Conservation (phyloP, 2,113 vertebrate species). For the Vulpes lagopus region DNA sequence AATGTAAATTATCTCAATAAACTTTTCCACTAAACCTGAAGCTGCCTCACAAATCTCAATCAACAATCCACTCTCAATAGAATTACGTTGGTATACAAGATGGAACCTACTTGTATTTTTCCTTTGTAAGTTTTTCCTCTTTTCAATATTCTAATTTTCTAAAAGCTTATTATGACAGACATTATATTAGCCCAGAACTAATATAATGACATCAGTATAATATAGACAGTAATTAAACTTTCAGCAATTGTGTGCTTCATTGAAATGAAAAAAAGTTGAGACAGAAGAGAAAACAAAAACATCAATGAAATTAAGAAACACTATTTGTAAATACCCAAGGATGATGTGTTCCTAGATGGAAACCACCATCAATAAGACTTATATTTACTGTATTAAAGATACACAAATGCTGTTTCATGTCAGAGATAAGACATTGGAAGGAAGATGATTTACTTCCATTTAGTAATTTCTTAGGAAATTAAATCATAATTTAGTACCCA, state of each 20-base stretch:
- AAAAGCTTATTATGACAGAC: background rate
- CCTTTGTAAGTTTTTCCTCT: background rate
- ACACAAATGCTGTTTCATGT: background rate
- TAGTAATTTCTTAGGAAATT: conserved; percentile 21
- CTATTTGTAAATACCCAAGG: background rate
- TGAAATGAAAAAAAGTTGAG: background rate
- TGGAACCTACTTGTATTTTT: background rate
- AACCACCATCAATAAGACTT: background rate
- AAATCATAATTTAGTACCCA: background rate
- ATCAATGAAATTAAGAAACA: background rate
- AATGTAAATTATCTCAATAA: background rate
- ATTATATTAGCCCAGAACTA: background rate
- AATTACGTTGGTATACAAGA: background rate
- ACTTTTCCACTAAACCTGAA: background rate
- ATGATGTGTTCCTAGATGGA: background rate
- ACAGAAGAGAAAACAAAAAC: background rate
- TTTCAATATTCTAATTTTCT: background rate
- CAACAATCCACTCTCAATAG: background rate
- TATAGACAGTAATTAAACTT: background rate
- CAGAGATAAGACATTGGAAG: background rate
- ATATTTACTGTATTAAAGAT: background rate
- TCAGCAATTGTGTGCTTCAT: background rate
- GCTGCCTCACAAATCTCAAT: background rate
- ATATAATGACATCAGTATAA: background rate
- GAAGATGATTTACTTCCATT: background rate